Evolutionary conservation across 2,888 invertebrate genomes (phyloP), one percentile per base, ranked within the genome.

Genomic region (Parelbella ahira): DNA sequence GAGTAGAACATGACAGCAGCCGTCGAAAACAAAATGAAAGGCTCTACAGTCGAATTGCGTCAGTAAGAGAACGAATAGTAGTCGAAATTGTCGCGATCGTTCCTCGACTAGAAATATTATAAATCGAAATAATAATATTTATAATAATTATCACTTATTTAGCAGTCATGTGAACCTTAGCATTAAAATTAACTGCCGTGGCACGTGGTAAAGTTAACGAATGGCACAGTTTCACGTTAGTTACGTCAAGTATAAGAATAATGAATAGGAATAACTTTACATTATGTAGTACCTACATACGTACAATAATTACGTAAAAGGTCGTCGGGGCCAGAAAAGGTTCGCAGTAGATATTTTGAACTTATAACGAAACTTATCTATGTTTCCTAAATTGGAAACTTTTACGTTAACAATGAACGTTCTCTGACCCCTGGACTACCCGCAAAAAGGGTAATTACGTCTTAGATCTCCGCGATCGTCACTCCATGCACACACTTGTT

Each of bases 181-280:
- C 72, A 74, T 69, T 72, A 75, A 79, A 80, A 64, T 72, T 71
- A 75, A 74, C 23, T 78, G 78, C 82, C 81, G 83, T 80, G 83
- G 83, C 84, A 84, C 82, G 70, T 75, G 68, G 70, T 80, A 81
- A 80, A 81, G 82, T 83, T 82, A 86, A 83, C 78, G 77, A 82
- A 87, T 87, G 87, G 87, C 87, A 87, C 87, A 86, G 72, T 83
- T 87, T 87, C 87, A 87, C 87, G 87, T 87, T 86, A 86, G 84
- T 83, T 80, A 67, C 68, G 68, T 78, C 72, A 78, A 82, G 68
- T 77, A 79, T 66, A 78, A 77, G 68, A 80, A 75, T 63, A 71
- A 68, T 73, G 63, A 66, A 74, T 68, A n/a, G n/a, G n/a, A n/a
- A 73, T 64, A 75, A 62, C 61, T 53, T 48, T 74, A 72, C 56